A percentile compares a stretch with the other conserved stretches of the same genome.
These are phyloP conservation scores for Centropristis striata DNA, from an alignment of 2,113 vertebrate genomes.

Conservation along the genomic window DNA sequence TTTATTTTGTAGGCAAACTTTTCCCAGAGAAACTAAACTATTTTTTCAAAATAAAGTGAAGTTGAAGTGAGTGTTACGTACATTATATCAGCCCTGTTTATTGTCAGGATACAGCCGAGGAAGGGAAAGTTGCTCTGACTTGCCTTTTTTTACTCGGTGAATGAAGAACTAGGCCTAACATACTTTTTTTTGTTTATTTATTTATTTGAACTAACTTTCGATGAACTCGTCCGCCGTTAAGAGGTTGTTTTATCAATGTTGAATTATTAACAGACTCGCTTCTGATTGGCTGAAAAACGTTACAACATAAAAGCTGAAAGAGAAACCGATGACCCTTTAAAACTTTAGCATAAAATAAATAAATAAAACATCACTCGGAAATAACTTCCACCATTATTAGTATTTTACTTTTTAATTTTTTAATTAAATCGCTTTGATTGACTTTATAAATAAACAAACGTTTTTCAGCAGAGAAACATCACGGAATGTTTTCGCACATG, in stretches of 20 bases:
- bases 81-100: not conserved
- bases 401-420: too few relatives aligned
- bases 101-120: too few relatives aligned
- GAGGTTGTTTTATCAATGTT: not conserved
- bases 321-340: not conserved
- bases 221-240: not conserved
- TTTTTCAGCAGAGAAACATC: too few relatives aligned
- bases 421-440: not conserved
- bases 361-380: not conserved
- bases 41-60: not conserved
- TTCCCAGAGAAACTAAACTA: not conserved
- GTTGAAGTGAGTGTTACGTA: too few relatives aligned
- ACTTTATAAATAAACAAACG: not conserved
- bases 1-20: not conserved
- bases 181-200: not conserved
- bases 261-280: not conserved
- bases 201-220: not conserved
- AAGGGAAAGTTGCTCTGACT: too few relatives aligned
- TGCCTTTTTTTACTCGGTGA: not conserved
- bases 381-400: too few relatives aligned
- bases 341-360: too few relatives aligned
- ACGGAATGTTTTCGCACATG: not conserved
- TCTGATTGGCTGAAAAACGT: not conserved
- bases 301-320: not conserved
- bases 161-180: not conserved